Conservation (phyloP, 2,888 invertebrate genomes). For the Margaritifera margaritifera region DNA sequence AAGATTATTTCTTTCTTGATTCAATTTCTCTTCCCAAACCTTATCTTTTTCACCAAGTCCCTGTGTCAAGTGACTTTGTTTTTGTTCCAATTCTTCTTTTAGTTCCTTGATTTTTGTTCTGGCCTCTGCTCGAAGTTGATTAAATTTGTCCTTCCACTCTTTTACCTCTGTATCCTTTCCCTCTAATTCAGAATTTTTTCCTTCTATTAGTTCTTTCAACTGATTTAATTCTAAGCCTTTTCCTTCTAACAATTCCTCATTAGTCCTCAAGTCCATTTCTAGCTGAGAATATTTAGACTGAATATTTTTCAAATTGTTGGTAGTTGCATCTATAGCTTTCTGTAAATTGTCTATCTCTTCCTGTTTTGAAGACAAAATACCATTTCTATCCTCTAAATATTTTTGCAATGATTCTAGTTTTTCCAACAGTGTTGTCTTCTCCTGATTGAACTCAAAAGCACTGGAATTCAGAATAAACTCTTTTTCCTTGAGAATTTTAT, state of each 20-base stretch:
- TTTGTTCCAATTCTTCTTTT: slow-evolving; percentile 44
- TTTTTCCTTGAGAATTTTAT: slow-evolving; percentile 43
- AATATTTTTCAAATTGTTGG: slow-evolving; percentile 15
- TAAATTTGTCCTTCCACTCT: slow-evolving; percentile 43
- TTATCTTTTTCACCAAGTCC: slow-evolving; percentile 23
- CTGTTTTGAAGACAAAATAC: slow-evolving; percentile 3
- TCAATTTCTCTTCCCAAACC: slow-evolving; percentile 4
- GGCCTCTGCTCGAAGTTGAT: slow-evolving; percentile 51
- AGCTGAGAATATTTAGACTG: slow-evolving; percentile 4
- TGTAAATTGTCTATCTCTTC: slow-evolving; percentile 17
- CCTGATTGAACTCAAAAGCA: slow-evolving; percentile 31
- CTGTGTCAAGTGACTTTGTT: slow-evolving; percentile 21
- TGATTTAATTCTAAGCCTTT: slow-evolving; percentile 7
- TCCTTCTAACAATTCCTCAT: slow-evolving; percentile 8
- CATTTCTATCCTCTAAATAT: slow-evolving; percentile 20
- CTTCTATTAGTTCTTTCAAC: slow-evolving; percentile 8
- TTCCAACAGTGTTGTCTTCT: slow-evolving; percentile 34
- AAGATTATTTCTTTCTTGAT: slow-evolving; percentile 20
- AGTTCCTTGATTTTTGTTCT: slow-evolving; percentile 52
- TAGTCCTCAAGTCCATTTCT: slow-evolving; percentile 5
- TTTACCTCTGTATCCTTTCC: slow-evolving; percentile 16
- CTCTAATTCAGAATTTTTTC: slow-evolving; percentile 9
- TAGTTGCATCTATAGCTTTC: slow-evolving; percentile 7
- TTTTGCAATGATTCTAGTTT: slow-evolving; percentile 24
- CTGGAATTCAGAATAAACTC: slow-evolving; percentile 27